Percentiles rank a stretch among this genome's conserved stretches.
Conservation (phyloP, 2,797 vertebrate genomes). For the Brachyrhaphis roseni region DNA sequence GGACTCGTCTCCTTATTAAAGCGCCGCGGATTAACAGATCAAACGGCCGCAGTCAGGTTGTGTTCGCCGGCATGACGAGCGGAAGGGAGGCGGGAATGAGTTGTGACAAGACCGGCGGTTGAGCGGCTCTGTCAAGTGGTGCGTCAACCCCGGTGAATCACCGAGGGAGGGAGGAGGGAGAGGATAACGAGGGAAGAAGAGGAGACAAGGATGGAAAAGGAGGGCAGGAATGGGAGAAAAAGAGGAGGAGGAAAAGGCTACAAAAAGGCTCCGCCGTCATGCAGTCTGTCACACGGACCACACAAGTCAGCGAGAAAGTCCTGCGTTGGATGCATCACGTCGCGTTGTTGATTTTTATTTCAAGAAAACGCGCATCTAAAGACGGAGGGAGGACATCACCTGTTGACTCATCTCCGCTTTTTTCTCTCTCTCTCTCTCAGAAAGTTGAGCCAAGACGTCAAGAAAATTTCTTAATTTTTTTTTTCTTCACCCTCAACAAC, state of each 20-base stretch:
- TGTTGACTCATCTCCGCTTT: conserved; percentile 13
- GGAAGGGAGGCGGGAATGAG: conserved; percentile 57
- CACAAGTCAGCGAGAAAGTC: conserved; percentile 66
- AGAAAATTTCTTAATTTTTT: not conserved
- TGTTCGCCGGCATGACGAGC: conserved; percentile 34
- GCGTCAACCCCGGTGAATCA: conserved; percentile 81
- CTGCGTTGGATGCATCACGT: not conserved
- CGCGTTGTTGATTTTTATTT: not conserved
- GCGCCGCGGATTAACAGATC: conserved; percentile 63
- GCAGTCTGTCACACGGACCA: conserved; percentile 77
- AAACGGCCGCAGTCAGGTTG: conserved; percentile 51
- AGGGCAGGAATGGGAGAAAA: conserved; percentile 47
- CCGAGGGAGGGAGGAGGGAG: conserved; percentile 47
- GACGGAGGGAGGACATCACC: conserved; percentile 25
- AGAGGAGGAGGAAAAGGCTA: conserved; percentile 52
- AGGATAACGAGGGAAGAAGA: conserved; percentile 64
- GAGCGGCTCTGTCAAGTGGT: conserved; percentile 69
- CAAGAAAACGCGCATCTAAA: not conserved
- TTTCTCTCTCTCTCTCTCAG: not conserved
- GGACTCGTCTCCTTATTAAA: conserved; percentile 47
- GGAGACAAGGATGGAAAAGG: conserved; percentile 57
- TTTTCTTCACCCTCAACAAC: conserved; percentile 6
- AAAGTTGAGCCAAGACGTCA: not conserved
- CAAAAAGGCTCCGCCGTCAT: conserved; percentile 79
- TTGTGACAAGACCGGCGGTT: conserved; percentile 78